These are phyloP conservation scores for Dinomys branickii DNA, from an alignment of 2,113 vertebrate species.

Conservation along the genomic window DNA sequence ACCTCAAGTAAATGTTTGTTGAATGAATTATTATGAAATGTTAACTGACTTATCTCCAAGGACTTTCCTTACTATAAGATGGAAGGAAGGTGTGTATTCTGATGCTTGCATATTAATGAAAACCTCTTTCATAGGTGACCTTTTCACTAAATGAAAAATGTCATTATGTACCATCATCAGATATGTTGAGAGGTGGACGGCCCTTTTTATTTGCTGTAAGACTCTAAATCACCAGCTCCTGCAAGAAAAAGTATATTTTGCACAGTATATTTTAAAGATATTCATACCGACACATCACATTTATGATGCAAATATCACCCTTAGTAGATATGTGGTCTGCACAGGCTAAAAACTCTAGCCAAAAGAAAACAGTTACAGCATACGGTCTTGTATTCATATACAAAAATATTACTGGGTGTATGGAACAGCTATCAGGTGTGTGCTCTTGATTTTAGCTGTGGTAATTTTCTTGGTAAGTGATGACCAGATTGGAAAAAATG, in stretches of 20 bases:
- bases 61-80: background rate
- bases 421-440: background rate
- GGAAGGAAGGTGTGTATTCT: background rate
- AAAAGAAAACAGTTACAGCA: background rate
- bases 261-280: background rate
- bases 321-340: background rate
- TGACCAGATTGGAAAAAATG: constrained; percentile 8
- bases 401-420: background rate
- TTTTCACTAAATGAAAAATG: constrained; percentile 50
- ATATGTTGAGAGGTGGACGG: background rate
- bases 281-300: background rate
- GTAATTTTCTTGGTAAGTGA: constrained; percentile 56
- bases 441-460: constrained; percentile 42
- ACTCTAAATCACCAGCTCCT: background rate
- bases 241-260: background rate
- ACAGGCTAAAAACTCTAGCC: background rate
- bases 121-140: background rate
- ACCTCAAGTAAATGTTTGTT: background rate
- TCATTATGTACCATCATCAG: background rate
- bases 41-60: background rate
- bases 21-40: background rate
- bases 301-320: background rate
- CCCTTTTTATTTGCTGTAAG: background rate
- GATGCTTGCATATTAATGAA: background rate
- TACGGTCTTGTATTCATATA: background rate